These are phyloP conservation scores for Pangasius larnaudii DNA, from an alignment of 2,797 vertebrate species.

Conservation along the genomic window DNA sequence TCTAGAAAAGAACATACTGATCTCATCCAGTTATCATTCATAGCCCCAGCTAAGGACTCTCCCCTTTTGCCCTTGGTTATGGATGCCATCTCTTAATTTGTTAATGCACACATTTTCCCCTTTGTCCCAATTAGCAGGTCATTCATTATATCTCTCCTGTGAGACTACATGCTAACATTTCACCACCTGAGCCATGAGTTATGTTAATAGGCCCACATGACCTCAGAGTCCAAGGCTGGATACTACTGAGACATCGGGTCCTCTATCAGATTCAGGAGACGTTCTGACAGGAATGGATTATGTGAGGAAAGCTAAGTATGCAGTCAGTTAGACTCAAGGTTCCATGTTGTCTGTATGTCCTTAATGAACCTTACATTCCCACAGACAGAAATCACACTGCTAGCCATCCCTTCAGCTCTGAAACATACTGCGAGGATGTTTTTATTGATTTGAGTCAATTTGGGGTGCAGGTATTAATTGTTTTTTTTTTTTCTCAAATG, in stretches of 20 bases:
- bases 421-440: conserved; percentile 48
- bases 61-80: conserved; percentile 28
- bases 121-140: conserved; percentile 46
- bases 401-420: conserved; percentile 25
- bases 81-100: conserved; percentile 41
- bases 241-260: background rate
- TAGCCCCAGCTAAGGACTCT: background rate
- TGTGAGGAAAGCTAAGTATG: conserved; percentile 37
- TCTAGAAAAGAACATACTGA: background rate
- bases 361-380: conserved; percentile 51
- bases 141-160: conserved; percentile 39
- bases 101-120: conserved; percentile 46
- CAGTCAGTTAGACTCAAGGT: conserved; percentile 43
- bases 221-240: conserved; percentile 29
- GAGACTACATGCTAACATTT: conserved; percentile 42
- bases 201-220: conserved; percentile 47
- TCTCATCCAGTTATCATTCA: background rate
- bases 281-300: conserved; percentile 35
- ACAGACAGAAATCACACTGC: conserved; percentile 22
- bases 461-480: background rate
- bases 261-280: conserved; percentile 5
- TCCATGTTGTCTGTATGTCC: conserved; percentile 43
- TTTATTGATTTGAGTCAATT: conserved; percentile 43
- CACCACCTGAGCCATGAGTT: conserved; percentile 51
- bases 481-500: background rate